Conservation (phyloP, 2,113 vertebrate species). For the Plectropomus leopardus region DNA sequence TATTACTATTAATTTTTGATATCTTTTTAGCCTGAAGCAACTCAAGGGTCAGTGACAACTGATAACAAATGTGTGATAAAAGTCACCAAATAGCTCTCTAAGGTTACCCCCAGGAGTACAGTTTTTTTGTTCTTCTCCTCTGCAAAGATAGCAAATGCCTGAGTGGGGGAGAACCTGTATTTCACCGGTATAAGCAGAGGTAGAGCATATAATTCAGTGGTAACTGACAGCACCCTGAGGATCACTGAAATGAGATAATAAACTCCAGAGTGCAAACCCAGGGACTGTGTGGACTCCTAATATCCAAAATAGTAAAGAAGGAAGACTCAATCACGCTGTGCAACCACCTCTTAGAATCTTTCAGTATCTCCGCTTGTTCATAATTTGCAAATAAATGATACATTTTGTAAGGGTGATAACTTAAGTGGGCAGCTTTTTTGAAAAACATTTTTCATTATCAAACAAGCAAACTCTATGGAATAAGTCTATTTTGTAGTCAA, state of each 20-base stretch:
- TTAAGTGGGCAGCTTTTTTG: neutral
- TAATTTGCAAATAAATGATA: slow-evolving; percentile 18
- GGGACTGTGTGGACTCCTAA: slow-evolving; percentile 33
- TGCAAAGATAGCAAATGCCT: slow-evolving; percentile 46
- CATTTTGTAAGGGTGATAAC: neutral
- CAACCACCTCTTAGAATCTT: slow-evolving; percentile 11
- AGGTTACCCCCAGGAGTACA: slow-evolving; percentile 9
- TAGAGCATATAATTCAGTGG: slow-evolving; percentile 53
- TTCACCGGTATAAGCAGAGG: slow-evolving; percentile 57
- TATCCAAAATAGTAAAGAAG: slow-evolving; percentile 34
- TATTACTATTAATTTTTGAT: slow-evolving; percentile 37
- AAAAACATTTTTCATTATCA: neutral
- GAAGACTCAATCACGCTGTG: slow-evolving; percentile 37
- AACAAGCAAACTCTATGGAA: slow-evolving; percentile 1
- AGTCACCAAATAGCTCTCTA: slow-evolving; percentile 8
- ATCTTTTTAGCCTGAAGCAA: slow-evolving; percentile 3
- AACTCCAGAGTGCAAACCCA: slow-evolving; percentile 47
- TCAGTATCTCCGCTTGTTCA: neutral
- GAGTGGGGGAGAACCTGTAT: slow-evolving; percentile 24
- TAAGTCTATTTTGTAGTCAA: neutral
- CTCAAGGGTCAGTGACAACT: slow-evolving; percentile 40
- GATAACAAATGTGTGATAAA: slow-evolving; percentile 50
- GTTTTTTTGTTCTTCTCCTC: neutral
- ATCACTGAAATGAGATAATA: slow-evolving; percentile 65
- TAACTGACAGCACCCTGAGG: slow-evolving; percentile 63